Conservation (phyloP, 2,888 invertebrate genomes). For the Tetragonula carbonaria region DNA sequence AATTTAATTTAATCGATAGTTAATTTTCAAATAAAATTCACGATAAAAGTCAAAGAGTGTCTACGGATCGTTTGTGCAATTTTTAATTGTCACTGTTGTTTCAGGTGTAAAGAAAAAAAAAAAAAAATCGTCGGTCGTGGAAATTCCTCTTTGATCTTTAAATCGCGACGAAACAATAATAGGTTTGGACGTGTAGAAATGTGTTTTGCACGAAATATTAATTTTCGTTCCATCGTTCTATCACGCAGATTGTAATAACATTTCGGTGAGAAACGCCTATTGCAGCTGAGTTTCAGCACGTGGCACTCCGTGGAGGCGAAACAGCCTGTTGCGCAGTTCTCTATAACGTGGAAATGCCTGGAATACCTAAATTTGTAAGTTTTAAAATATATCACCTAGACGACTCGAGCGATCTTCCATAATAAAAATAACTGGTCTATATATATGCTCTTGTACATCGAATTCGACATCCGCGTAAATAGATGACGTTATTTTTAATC, state of each 20-base stretch:
- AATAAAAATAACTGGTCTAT: not conserved
- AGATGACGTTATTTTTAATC: not conserved
- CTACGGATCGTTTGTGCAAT: not conserved
- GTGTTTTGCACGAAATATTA: not conserved
- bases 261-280: not conserved
- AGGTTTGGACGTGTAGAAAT: not conserved
- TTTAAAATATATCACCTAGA: not conserved
- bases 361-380: slow-evolving; percentile 12
- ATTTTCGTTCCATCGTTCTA: not conserved
- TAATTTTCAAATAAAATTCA: not conserved
- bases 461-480: not conserved
- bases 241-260: not conserved
- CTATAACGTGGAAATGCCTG: not conserved
- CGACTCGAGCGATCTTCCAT: not conserved
- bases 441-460: not conserved
- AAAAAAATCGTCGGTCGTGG: not conserved
- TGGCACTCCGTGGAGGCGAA: slow-evolving; percentile 26
- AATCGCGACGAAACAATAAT: not conserved
- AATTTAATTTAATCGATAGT: not conserved
- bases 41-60: not conserved
- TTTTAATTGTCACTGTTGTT: not conserved
- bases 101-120: not conserved
- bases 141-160: not conserved
- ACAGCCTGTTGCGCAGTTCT: slow-evolving; percentile 52
- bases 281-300: slow-evolving; percentile 9